Percentiles rank a stretch among this genome's conserved stretches.
These are phyloP conservation scores for Lindbergichthys nudifrons DNA, from an alignment of 2,797 vertebrate genomes.

Conservation along the genomic window DNA sequence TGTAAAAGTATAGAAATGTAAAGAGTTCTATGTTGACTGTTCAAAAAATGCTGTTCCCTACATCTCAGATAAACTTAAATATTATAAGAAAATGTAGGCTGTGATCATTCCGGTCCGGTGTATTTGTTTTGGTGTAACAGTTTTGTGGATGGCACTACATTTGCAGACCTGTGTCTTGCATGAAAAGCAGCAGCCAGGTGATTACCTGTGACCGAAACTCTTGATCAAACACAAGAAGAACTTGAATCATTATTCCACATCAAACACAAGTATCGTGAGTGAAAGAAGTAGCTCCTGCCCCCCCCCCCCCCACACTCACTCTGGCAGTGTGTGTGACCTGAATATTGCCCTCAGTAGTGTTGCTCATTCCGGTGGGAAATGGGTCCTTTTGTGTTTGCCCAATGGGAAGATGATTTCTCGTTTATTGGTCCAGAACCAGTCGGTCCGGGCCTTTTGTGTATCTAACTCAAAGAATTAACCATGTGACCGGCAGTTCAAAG, in stretches of 20 bases:
- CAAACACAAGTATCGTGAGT: slow-evolving; percentile 17
- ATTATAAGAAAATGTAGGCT: not conserved
- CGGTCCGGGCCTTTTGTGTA: slow-evolving; percentile 52
- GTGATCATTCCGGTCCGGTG: not conserved
- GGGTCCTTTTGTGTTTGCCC: slow-evolving; percentile 71
- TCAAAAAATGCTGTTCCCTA: not conserved
- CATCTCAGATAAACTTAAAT: not conserved
- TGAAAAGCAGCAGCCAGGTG: not conserved
- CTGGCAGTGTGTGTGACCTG: slow-evolving; percentile 69
- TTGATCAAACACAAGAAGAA: slow-evolving; percentile 12
- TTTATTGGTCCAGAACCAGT: slow-evolving; percentile 69
- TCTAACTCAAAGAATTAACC: slow-evolving; percentile 51
- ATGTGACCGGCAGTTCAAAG: slow-evolving; percentile 57
- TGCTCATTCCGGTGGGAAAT: slow-evolving; percentile 64
- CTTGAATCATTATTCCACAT: not conserved
- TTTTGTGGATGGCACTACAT: not conserved
- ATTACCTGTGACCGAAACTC: not conserved
- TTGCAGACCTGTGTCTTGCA: not conserved
- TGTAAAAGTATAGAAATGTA: not conserved
- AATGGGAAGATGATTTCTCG: slow-evolving; percentile 69
- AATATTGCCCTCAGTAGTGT: slow-evolving; percentile 70
- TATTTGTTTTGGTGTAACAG: not conserved
- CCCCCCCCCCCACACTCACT: not conserved
- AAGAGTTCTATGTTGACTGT: not conserved
- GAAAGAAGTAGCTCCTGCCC: not conserved